Base-by-base conservation (phyloP, 2,797 vertebrate genomes). In the Pangasius djambal region DNA sequence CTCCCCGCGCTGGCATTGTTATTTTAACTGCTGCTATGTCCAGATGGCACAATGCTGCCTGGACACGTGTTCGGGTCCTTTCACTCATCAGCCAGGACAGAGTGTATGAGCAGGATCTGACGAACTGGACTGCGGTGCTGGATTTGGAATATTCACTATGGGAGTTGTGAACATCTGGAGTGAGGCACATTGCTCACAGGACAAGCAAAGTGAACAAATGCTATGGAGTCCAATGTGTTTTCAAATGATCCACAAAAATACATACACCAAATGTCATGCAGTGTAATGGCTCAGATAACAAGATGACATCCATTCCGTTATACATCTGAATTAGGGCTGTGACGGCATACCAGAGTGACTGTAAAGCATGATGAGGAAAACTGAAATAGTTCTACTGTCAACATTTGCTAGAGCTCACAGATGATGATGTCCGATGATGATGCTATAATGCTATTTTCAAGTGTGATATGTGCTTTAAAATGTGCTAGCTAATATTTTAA, bases 11-110 rank as follows among this genome's bases (percentile, higher is more conserved):
- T 63, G 72, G 61, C 31, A 81, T 59, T 85, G 57, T 81, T 82
- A 65, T 89, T 85, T 87, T 40, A 79, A 79, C 84, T 85, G 55
- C 86, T 61, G 88, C 87, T 84, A 40, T 85, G 85, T 59, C 83
- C 82, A 83, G 70, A 70, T 79, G 86, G 79, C 57, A 65, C 83
- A 44, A 57, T 63, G 28, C 70, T 40, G 74, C 81, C 0, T 74
- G 72, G 13, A 88, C 84, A 88, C 70, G 79, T 89, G 77, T 77
- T 88, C 34, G 7, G 12, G 52, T 31, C 85, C 83, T 65, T 86
- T 63, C 89, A 81, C 89, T 55, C 79, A 88, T 63, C 75, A 69
- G 89, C 52, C 84, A 86, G 72, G 63, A 59, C 50, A 44, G 82
- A 74, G 86, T 78, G 79, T 86, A 57, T 79, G 85, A 84, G 69